Base-by-base conservation (phyloP, 2,113 vertebrate species). In the Mesembrinibis cayennensis region DNA sequence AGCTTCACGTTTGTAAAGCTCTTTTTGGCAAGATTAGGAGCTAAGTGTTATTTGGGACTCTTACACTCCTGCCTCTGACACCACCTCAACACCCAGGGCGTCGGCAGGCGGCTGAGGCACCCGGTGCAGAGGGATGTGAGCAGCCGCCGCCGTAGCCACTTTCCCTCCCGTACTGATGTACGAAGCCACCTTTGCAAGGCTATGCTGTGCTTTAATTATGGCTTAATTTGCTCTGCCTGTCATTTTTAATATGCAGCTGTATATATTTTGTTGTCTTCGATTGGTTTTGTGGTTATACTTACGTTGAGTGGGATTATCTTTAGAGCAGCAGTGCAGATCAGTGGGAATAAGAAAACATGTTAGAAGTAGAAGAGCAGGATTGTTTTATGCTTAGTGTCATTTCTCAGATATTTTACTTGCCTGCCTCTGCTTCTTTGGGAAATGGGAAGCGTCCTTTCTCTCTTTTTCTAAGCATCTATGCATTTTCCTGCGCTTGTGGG, bases 61-160 rank as follows among this genome's bases (percentile, higher is more conserved):
- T 44, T 52, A 5, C 50, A 25, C 25, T 89, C 47, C 59, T 87
- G 50, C 69, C 65, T 74, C 47, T 20, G 13, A 62, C 61, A 62
- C 38, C 2, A 19, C 22, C 9, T 29, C 26, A n/a, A 20, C 12
- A 59, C 6, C 47, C 56, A 55, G 73, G 38, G 20, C 77, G 94
- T 87, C 4, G 2, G 22, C 44, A 36, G 34, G 58, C 1, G 2
- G 30, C 6, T 1, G 32, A 63, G 44, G 27, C 2, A 4, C 22
- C 49, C 22, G 7, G 19, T 77, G 9, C 52, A 79, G 36, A 70
- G 52, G n/a, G 23, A n/a, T 38, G 44, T 3, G 13, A 67, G 44
- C 47, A 65, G 65, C 45, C 42, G 38, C 27, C 3, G 2, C 42
- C 8, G 2, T 2, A 62, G 69, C 14, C 1, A 2, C 40, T 53